These are phyloP conservation scores for Empidonax alnorum DNA, from an alignment of 2,113 vertebrate species.

Conservation along the genomic window DNA sequence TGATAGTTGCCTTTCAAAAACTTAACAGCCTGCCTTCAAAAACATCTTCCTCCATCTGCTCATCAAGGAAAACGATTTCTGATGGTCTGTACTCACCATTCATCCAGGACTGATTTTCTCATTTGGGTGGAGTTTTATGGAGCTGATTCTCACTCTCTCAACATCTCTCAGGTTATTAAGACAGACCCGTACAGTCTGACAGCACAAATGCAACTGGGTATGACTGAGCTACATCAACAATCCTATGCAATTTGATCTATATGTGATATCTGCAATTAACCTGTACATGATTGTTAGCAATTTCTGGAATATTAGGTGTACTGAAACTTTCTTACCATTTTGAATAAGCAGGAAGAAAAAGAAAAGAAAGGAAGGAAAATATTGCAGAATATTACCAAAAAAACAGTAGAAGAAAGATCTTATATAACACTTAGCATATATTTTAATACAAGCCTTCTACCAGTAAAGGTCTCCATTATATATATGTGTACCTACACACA, in stretches of 20 bases:
- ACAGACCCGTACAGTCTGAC: not conserved
- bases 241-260: not conserved
- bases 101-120: constrained; percentile 34
- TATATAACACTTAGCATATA: not conserved
- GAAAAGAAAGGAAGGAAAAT: not conserved
- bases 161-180: not conserved
- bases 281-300: not conserved
- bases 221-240: not conserved
- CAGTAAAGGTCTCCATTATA: not conserved
- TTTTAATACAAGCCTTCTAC: not conserved
- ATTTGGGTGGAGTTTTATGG: constrained; percentile 19
- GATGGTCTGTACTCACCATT: constrained; percentile 17
- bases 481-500: not conserved
- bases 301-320: not conserved
- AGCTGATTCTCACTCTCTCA: constrained; percentile 10
- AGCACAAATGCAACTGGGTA: not conserved
- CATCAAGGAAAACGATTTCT: constrained; percentile 54
- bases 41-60: constrained; percentile 25
- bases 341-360: not conserved
- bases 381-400: not conserved
- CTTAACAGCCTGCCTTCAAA: constrained; percentile 14
- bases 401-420: not conserved
- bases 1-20: constrained; percentile 48
- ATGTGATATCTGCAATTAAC: not conserved
- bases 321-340: not conserved